Conservation (phyloP, 2,113 vertebrate species). For the Hyperopisus bebe region DNA sequence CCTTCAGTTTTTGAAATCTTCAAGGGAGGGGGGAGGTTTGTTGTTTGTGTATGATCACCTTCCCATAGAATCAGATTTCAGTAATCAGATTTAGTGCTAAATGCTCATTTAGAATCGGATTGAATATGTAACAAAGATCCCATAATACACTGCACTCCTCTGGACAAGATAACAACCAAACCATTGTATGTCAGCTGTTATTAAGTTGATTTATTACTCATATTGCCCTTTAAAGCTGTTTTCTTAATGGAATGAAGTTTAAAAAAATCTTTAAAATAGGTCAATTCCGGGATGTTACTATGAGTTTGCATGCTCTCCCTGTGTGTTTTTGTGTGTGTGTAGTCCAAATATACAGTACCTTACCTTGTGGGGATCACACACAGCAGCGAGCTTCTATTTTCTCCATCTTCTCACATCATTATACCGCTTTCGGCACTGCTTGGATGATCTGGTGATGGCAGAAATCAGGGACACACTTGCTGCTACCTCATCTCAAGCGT, state of each 20-base stretch:
- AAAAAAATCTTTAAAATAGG: background rate
- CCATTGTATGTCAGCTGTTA: constrained; percentile 55
- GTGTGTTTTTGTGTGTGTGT: background rate
- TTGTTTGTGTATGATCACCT: background rate
- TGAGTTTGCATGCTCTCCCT: background rate
- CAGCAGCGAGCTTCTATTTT: too few relatives aligned
- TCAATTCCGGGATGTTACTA: background rate
- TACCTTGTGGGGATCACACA: background rate
- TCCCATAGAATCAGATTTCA: background rate
- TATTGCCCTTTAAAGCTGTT: background rate
- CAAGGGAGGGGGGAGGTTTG: background rate
- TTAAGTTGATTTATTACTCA: constrained; percentile 48
- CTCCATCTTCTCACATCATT: too few relatives aligned
- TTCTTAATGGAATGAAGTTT: background rate
- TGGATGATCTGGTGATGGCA: too few relatives aligned
- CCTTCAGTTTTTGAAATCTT: background rate
- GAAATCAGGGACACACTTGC: too few relatives aligned
- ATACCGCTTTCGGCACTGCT: too few relatives aligned
- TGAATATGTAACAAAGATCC: background rate
- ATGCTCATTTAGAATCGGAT: background rate
- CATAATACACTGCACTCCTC: constrained; percentile 32
- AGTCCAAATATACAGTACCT: background rate
- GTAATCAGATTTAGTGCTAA: background rate
- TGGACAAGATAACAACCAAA: constrained; percentile 47
- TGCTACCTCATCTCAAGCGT: too few relatives aligned